Conservation (phyloP, 2,888 invertebrate species). For the Tetragnatha montana region DNA sequence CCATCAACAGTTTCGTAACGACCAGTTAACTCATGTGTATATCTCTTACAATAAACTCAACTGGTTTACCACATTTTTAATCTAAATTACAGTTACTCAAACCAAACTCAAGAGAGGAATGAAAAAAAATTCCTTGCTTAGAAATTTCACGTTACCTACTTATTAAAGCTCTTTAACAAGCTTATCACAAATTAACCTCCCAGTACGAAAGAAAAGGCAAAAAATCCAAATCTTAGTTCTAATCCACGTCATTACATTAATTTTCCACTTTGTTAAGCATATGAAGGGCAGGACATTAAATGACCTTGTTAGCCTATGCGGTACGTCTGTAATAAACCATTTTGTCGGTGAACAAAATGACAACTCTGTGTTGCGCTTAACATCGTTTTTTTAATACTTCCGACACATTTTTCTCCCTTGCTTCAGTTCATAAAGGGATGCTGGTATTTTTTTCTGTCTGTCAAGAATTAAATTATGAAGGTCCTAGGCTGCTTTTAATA, state of each 20-base stretch:
- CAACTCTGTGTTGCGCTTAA: background rate
- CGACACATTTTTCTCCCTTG: background rate
- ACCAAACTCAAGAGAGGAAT: too few relatives aligned
- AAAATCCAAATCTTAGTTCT: background rate
- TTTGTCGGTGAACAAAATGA: conserved; percentile 19
- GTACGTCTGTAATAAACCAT: conserved; percentile 4
- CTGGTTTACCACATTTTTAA: too few relatives aligned
- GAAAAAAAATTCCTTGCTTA: too few relatives aligned
- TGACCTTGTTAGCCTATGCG: conserved; percentile 6
- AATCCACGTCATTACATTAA: conserved; percentile 11
- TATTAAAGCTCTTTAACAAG: background rate
- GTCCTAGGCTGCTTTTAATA: background rate
- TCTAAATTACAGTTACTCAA: too few relatives aligned
- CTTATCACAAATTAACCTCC: background rate
- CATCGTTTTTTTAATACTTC: conserved; percentile 1
- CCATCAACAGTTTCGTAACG: too few relatives aligned
- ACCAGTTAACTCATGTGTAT: too few relatives aligned
- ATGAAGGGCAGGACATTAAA: conserved; percentile 13
- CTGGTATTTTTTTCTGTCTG: background rate
- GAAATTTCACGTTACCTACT: too few relatives aligned
- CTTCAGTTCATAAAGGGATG: background rate
- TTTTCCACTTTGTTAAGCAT: conserved; percentile 12
- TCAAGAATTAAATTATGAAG: background rate
- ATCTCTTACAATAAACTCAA: too few relatives aligned
- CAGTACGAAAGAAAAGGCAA: background rate